phyloP scores from a whole-genome alignment of 2,797 vertebrate species.

The Manis pentadactyla region DNA sequence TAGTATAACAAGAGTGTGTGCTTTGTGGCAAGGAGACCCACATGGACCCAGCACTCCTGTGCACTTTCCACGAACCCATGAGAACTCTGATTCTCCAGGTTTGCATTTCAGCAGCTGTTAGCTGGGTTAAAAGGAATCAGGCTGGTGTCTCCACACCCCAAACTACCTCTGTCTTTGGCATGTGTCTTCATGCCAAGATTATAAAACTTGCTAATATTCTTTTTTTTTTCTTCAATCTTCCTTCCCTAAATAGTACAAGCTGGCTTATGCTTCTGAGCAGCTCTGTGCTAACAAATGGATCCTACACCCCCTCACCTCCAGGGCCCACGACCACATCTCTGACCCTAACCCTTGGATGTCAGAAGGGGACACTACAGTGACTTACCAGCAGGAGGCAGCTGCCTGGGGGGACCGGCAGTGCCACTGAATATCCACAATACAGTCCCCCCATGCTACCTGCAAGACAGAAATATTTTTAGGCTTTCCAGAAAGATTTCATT shows the following conservation, averaged over 20 bases:
- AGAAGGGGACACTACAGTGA: background rate
- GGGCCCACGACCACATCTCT: background rate
- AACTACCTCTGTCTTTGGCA: background rate
- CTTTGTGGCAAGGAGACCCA: background rate
- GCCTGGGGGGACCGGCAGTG: background rate
- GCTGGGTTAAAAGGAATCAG: background rate
- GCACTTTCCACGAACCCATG: background rate
- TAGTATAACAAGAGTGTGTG: rapidly evolving
- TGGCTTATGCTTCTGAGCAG: background rate
- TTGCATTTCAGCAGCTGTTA: background rate
- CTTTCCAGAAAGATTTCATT: slow-evolving; percentile 74
- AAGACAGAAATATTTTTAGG: slow-evolving; percentile 76
- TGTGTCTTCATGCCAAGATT: background rate
- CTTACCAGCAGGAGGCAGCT: background rate
- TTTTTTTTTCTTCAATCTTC: background rate
- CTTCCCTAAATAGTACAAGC: background rate
- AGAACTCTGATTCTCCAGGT: background rate
- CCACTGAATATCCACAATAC: slow-evolving; percentile 49
- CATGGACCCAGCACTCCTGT: background rate
- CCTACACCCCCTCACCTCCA: background rate
- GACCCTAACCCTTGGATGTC: background rate
- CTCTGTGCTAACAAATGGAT: background rate
- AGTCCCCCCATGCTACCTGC: slow-evolving; percentile 58
- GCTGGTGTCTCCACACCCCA: background rate
- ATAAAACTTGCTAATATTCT: background rate